Evolutionary conservation across 2,797 vertebrate genomes (phyloP), one percentile per base, ranked within the genome.

Genomic region (Manis javanica): DNA sequence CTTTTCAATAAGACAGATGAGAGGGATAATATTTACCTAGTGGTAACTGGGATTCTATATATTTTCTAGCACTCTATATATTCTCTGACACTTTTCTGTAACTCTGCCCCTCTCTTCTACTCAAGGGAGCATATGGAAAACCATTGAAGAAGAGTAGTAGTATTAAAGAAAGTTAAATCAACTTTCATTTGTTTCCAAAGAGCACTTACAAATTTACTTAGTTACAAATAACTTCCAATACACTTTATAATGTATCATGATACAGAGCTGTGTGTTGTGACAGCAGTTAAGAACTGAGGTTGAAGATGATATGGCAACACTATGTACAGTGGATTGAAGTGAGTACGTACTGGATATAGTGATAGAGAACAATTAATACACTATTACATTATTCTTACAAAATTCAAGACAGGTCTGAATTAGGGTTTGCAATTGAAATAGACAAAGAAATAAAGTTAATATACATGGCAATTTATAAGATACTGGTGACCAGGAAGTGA

Each of bases 111-210:
- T 87, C 39, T 87, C 13, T 64, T 55, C 5, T 5, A 57, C 51
- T 92, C 51, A 68, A 68, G 37, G 63, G 88, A 92, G 34, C 31
- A 31, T 93, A 68, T n/a, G 51, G 90, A 91, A 83, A 87, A 83
- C 12, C 74, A 0, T 26, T 83, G 23, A 95, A 77, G 51, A 53
- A 42, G 19, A 91, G 3, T 64, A 51, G 59, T 66, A 12, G 34
- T 71, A 31, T 81, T 92, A 74, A 37, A 89, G 37, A 83, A 72
- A 66, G 59, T 4, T 71, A 86, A 84, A 59, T 90, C 59, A 95
- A 46, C 24, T 91, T 86, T 81, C 11, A 77, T 51, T 93, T 93
- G 69, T 89, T 83, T 92, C 21, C 34, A 89, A 63, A 71, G 84
- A 37, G 11, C 19, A 64, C n/a, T 34, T 29, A 55, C 2, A 74